phyloP scores from a whole-genome alignment of 92 coral and sea anemone genomes.

The Muricea muricata region DNA sequence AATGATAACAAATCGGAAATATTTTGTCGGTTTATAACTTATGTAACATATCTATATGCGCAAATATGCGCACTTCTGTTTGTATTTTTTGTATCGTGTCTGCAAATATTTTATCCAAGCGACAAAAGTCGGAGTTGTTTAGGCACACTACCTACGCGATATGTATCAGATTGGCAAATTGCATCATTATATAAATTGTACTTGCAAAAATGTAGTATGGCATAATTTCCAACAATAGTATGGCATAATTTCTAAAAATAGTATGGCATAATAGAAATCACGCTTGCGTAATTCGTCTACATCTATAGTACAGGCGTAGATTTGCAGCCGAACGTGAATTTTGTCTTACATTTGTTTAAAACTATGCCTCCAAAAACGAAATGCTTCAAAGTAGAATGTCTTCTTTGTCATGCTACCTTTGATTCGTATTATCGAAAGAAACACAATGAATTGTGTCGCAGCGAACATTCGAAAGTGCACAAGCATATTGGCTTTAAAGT shows the following conservation, averaged over 20 bases:
- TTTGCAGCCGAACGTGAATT: not conserved
- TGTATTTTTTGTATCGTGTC: not conserved
- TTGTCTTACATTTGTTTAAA: not conserved
- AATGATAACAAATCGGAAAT: not conserved
- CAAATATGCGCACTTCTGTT: slow-evolving; percentile 7
- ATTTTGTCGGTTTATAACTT: not conserved
- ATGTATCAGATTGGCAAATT: not conserved
- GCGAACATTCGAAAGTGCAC: slow-evolving; percentile 4
- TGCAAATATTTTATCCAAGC: not conserved
- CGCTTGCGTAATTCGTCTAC: not conserved
- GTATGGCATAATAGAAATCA: slow-evolving; percentile 1
- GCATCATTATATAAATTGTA: not conserved
- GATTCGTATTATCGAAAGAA: slow-evolving; percentile 4
- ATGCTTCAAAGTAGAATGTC: slow-evolving; percentile 18
- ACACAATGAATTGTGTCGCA: slow-evolving; percentile 21
- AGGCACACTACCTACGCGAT: not conserved
- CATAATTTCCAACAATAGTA: not conserved
- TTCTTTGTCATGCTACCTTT: slow-evolving; percentile 18
- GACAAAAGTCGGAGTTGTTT: not conserved
- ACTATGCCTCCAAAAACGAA: slow-evolving; percentile 19
- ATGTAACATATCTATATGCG: not conserved
- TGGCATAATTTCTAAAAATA: slow-evolving; percentile 7
- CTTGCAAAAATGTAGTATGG: not conserved
- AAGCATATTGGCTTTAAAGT: slow-evolving; percentile 2
- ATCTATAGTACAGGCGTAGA: not conserved